A percentile compares a stretch with the other conserved stretches of the same genome.
Evolutionary conservation across 1,140 invertebrate species (phyloP).

Genomic region (Panagrolaimus sp.): DNA sequence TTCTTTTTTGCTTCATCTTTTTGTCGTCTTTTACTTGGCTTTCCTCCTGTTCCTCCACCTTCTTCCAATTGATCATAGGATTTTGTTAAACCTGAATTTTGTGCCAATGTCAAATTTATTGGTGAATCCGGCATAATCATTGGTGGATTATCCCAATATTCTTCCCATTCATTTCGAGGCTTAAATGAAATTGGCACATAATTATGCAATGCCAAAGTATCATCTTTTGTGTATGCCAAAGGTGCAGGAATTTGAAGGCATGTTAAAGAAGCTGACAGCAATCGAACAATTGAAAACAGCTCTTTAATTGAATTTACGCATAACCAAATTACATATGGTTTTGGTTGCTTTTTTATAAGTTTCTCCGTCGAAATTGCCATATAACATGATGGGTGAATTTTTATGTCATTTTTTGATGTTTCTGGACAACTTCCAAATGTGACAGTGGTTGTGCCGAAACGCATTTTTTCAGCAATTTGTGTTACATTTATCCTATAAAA

Average conservation of each 20-base stretch:
- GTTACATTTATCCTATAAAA: constrained; percentile 10
- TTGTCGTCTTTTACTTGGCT: background rate
- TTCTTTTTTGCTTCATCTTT: constrained; percentile 5
- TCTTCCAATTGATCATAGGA: background rate
- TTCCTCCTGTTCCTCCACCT: background rate
- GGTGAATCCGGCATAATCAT: background rate
- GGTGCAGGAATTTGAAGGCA: background rate
- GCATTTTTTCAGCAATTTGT: constrained; percentile 25
- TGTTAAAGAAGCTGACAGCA: constrained; percentile 11
- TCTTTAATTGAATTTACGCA: constrained; percentile 36
- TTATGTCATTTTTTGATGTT: constrained; percentile 7
- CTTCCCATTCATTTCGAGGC: constrained; percentile 9
- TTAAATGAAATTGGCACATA: constrained; percentile 7
- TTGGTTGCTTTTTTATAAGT: background rate
- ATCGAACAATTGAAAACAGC: constrained; percentile 30
- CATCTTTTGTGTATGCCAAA: background rate
- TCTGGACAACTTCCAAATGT: constrained; percentile 21
- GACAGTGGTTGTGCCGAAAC: constrained; percentile 24
- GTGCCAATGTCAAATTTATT: background rate
- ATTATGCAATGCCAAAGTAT: background rate
- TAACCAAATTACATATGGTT: constrained; percentile 35
- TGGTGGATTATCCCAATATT: constrained; percentile 21
- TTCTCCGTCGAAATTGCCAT: constrained; percentile 23
- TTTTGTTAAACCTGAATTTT: background rate
- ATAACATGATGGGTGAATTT: constrained; percentile 25